phyloP scores from a whole-genome alignment of 2,797 vertebrate genomes.

The Halcyon badia region DNA sequence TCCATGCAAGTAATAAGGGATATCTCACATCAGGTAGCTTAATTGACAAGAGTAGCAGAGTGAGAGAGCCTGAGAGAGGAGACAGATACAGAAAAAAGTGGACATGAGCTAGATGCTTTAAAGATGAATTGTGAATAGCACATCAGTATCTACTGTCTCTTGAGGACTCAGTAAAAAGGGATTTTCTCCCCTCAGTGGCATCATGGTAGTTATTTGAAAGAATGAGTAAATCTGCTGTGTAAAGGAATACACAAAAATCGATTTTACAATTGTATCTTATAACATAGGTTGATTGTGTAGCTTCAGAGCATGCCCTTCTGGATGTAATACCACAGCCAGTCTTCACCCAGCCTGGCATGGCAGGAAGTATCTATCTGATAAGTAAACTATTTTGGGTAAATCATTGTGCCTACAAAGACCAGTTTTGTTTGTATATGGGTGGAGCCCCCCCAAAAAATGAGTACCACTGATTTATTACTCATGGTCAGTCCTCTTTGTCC shows the following conservation, averaged over 20 bases:
- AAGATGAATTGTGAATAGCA: background rate
- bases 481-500: background rate
- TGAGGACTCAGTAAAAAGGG: background rate
- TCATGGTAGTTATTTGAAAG: background rate
- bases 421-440: background rate
- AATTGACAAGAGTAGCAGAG: background rate
- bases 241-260: background rate
- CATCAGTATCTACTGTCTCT: background rate
- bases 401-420: background rate
- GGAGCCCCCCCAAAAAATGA: background rate
- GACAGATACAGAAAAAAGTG: background rate
- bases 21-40: background rate
- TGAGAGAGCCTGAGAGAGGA: background rate
- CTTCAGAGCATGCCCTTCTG: background rate
- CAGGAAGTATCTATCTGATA: slow-evolving; percentile 45
- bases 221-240: background rate
- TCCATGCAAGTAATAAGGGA: background rate
- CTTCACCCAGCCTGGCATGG: background rate
- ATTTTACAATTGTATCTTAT: background rate
- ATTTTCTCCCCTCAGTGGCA: background rate
- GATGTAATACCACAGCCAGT: background rate
- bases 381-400: slow-evolving; percentile 42
- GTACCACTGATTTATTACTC: background rate
- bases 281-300: background rate
- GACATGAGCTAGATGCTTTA: accelerated